These are phyloP conservation scores for Atopsyche davidsoni DNA, from an alignment of 1,140 invertebrate genomes.

Conservation along the genomic window DNA sequence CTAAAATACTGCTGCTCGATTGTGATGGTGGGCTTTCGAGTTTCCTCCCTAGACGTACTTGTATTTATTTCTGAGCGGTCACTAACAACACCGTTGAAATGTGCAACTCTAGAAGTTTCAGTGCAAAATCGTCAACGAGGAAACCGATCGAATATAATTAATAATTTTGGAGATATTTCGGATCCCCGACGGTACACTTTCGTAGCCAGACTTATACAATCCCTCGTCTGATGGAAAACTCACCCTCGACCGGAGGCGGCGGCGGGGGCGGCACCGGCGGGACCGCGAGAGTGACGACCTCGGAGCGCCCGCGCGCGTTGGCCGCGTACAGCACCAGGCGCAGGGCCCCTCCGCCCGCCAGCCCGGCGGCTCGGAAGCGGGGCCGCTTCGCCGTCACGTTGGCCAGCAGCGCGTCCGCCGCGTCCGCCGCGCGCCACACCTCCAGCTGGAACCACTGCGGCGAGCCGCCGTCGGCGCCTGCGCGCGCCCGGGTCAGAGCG, in stretches of 20 bases:
- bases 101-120: too few relatives aligned
- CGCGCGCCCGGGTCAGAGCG: slow-evolving; percentile 10
- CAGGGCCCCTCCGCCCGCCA: slow-evolving; percentile 47
- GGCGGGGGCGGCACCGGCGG: slow-evolving; percentile 45
- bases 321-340: slow-evolving; percentile 53
- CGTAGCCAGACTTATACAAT: background rate
- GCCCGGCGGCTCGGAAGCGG: slow-evolving; percentile 47
- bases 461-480: slow-evolving; percentile 83
- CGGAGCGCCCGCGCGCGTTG: slow-evolving; percentile 57
- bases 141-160: too few relatives aligned
- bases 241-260: slow-evolving; percentile 35
- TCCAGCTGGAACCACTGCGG: slow-evolving; percentile 76
- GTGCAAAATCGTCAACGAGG: too few relatives aligned
- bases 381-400: slow-evolving; percentile 47
- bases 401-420: slow-evolving; percentile 41
- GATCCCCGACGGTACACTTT: background rate
- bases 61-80: too few relatives aligned
- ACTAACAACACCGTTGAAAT: too few relatives aligned
- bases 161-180: background rate
- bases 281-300: slow-evolving; percentile 48
- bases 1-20: too few relatives aligned
- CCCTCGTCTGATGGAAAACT: slow-evolving; percentile 30
- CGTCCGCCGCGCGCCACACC: slow-evolving; percentile 44
- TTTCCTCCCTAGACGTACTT: too few relatives aligned
- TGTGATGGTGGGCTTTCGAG: too few relatives aligned